These are phyloP conservation scores for Octodonta nipae DNA, from an alignment of 2,888 invertebrate genomes.

Conservation along the genomic window DNA sequence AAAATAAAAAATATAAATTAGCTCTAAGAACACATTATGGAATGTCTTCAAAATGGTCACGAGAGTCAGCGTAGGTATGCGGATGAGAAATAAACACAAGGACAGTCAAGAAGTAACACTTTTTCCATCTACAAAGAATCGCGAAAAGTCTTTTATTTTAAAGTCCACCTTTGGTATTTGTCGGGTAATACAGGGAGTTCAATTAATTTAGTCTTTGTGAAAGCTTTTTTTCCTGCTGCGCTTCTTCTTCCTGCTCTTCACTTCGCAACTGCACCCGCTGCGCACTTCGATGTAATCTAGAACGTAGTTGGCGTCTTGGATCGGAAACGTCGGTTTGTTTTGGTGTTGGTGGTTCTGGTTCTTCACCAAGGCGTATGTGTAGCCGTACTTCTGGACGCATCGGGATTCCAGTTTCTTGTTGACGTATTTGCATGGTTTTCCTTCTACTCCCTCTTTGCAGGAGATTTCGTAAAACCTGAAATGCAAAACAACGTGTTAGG, in stretches of 20 bases:
- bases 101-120: too few relatives aligned
- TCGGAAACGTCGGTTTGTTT: constrained; percentile 39
- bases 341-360: constrained; percentile 37
- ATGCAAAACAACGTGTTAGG: too few relatives aligned
- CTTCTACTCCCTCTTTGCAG: constrained; percentile 55
- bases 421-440: constrained; percentile 59
- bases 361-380: constrained; percentile 69
- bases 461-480: constrained; percentile 60
- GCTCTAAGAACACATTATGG: constrained; percentile 2
- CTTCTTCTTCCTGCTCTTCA: constrained; percentile 32
- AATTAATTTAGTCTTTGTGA: too few relatives aligned
- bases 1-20: neutral
- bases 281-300: constrained; percentile 72
- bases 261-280: constrained; percentile 74
- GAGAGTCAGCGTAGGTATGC: too few relatives aligned
- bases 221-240: too few relatives aligned
- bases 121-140: too few relatives aligned
- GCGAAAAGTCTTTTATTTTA: too few relatives aligned
- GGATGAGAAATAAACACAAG: too few relatives aligned
- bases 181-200: too few relatives aligned
- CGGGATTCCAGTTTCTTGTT: constrained; percentile 57
- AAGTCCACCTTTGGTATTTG: too few relatives aligned
- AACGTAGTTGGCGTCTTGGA: constrained; percentile 47
- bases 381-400: constrained; percentile 73
- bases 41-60: constrained; percentile 1